Base-by-base conservation (phyloP, 2,888 invertebrate species). In the Branchinecta sandiegonensis region DNA sequence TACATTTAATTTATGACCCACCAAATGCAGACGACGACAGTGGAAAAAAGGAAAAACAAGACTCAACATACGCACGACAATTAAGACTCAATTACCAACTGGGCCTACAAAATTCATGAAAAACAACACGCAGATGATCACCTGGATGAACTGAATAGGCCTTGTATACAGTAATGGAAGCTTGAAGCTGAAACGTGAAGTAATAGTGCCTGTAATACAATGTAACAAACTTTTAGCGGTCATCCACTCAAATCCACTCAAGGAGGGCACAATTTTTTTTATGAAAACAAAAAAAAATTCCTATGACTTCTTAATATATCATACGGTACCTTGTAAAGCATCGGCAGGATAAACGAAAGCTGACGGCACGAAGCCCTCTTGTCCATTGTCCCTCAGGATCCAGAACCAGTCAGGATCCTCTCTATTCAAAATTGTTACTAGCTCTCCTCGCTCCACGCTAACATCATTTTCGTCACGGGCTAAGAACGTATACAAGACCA, bases 331-430 rank as follows among this genome's bases (percentile, higher is more conserved):
- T 78, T 85, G 84, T 73, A 85, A 80, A 73, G 89, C 89, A 81
- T 81, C 89, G 17, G 89, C 91, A 0, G 94, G 94, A 80, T 93
- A 94, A 0, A 94, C 91, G 76, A 94, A 94, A 46, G 91, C 91
- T 9, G 91, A 89, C 0, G 95, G 95, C 67, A 95, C 94, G 77
- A 95, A 95, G 1, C 95, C 95, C 78, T 95, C 94, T 74, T 91
- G 90, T 0, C 91, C 92, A 76, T 94, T 92, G 73, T 89, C 89
- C 73, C 93, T 83, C 56, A 92, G 87, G 68, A 95, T 90, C 94
- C 94, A 95, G 78, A 89, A 94, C 95, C 95, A 95, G 78, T 94
- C 94, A 0, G 91, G 89, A 79, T 95, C 94, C 77, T 94, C 94
- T 75, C 90, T 84, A 79, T 95, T 95, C 69, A 95, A 79, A 13